phyloP scores from a whole-genome alignment of 2,113 vertebrate genomes.

The Upupa epops region DNA sequence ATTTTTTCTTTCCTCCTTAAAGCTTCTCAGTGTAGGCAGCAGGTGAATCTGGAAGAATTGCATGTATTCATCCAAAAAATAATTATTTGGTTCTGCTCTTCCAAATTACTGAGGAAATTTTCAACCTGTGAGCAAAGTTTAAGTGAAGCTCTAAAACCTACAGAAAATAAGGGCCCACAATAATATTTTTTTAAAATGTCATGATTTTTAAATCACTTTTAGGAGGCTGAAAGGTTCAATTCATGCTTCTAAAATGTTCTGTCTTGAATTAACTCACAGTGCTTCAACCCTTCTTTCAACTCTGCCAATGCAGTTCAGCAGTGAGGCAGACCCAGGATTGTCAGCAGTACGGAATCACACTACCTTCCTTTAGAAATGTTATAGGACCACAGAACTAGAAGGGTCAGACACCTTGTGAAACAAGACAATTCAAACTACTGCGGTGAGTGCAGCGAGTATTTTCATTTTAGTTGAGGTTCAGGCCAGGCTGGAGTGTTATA shows the following conservation, averaged over 20 bases:
- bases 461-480: not conserved
- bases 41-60: not conserved
- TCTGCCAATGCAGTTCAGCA: not conserved
- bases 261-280: not conserved
- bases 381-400: not conserved
- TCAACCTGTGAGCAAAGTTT: not conserved
- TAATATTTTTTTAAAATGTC: not conserved
- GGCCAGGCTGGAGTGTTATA: not conserved
- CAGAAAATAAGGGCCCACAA: not conserved
- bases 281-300: not conserved
- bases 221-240: not conserved
- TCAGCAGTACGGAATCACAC: not conserved
- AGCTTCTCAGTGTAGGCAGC: not conserved
- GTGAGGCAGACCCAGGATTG: not conserved
- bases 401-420: not conserved
- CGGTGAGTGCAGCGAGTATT: not conserved
- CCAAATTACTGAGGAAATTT: not conserved
- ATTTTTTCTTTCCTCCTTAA: not conserved
- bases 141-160: not conserved
- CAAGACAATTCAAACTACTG: not conserved
- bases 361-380: not conserved
- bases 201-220: not conserved
- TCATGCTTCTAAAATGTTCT: not conserved
- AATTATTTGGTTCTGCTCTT: not conserved
- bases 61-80: not conserved